Base-by-base conservation (phyloP, 2,888 invertebrate genomes). In the Myopa testacea region DNA sequence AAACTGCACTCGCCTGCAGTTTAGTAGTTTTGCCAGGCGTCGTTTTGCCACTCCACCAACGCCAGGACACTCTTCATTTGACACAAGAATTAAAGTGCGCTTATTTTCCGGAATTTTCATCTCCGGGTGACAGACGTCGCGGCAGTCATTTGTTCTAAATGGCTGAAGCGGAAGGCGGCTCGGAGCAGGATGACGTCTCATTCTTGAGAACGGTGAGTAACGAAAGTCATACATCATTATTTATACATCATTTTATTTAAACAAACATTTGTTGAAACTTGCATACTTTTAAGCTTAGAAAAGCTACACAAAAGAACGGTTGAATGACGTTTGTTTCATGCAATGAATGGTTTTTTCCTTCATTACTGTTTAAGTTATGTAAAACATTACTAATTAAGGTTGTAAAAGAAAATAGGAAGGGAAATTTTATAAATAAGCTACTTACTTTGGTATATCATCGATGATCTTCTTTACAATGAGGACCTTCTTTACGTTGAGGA, bases 131-230 rank as follows among this genome's bases (percentile, higher is more conserved):
- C 40, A 12, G 37, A 50, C 38, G 12, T 14, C 81, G 86, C 85
- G 81, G 82, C 83, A 83, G 84, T 84, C 83, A 84, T 84, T 85
- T 84, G 79, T 81, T 78, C 81, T 86, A 85, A 82, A 97, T 96
- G 96, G 96, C 96, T 89, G 96, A 97, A 92, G 95, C 95, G 88
- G 97, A 97, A 90, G 97, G 96, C 88, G 96, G 97, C 84, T 98
- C 98, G 88, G 98, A 99, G 92, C 98, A 98, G 91, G 99, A 99
- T 94, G 99, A 99, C 93, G 98, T 99, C 91, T 99, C 98, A 90
- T 99, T 99, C 92, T 93, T 99, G 87, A 95, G 99, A 88, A 99
- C 99, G 94, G 98, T 99, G 90, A 94, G 96, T 92, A 81, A 37
- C 7, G 10, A 67, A n/a, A 70, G 74, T 78, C 73, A 19, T 52